Conservation (phyloP, 2,888 invertebrate species). For the Drosophila leonis region DNA sequence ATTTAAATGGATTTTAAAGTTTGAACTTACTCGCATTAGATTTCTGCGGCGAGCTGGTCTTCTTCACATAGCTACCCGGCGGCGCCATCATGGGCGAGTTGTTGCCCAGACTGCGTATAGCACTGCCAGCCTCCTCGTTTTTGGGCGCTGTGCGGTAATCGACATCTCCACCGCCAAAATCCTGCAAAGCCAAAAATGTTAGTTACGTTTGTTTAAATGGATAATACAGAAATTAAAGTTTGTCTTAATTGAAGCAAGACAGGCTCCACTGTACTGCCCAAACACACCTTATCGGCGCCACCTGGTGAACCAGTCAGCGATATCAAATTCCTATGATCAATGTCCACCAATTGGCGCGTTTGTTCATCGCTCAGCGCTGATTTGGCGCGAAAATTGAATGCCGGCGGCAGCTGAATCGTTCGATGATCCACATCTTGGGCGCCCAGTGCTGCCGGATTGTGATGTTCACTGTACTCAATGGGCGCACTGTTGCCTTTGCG, state of each 20-base stretch:
- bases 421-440: slow-evolving; percentile 88
- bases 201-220: not conserved
- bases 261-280: not conserved
- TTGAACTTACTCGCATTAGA: slow-evolving; percentile 78
- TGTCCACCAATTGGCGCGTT: slow-evolving; percentile 88
- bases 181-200: slow-evolving; percentile 52
- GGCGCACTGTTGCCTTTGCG: slow-evolving; percentile 86
- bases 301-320: slow-evolving; percentile 91
- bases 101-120: slow-evolving; percentile 57
- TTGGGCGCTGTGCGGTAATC: slow-evolving; percentile 77
- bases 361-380: slow-evolving; percentile 82
- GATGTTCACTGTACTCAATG: slow-evolving; percentile 88
- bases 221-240: not conserved
- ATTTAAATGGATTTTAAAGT: rapidly evolving
- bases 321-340: slow-evolving; percentile 94
- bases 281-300: slow-evolving; percentile 62
- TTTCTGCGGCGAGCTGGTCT: slow-evolving; percentile 77
- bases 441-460: slow-evolving; percentile 80
- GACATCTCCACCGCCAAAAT: slow-evolving; percentile 78
- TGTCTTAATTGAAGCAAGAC: too few species aligned
- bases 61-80: slow-evolving; percentile 54
- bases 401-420: slow-evolving; percentile 86
- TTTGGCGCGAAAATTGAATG: slow-evolving; percentile 82
- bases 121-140: slow-evolving; percentile 47
- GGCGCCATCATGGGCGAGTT: slow-evolving; percentile 71